Base-by-base conservation (phyloP, 2,888 invertebrate genomes). In the Zygothrica quintamaculata region DNA sequence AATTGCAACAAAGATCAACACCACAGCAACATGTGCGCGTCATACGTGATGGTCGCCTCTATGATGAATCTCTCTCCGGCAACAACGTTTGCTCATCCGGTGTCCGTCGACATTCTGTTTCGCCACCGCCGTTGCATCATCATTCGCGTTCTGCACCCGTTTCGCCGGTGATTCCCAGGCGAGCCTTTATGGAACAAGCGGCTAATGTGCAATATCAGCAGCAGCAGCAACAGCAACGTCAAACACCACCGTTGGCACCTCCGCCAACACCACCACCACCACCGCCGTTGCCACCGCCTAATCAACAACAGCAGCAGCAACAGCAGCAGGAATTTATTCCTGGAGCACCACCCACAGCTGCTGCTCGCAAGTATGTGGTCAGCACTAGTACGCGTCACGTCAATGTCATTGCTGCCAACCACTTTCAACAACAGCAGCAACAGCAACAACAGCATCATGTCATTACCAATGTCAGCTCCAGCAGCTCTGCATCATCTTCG, bases 21-120 rank as follows among this genome's bases (percentile, higher is more conserved):
- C 58, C 65, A 3, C 82, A 77, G 42, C 89, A 90, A 44, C 90
- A 90, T 73, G 91, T 91, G 48, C 90, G 91, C 16, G 91, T 91
- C n/a, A 91, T 91, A 58, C 88, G 90, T 62, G 91, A 91, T 73
- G 91, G 91, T 31, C 89, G 91, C 6, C 75, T 90, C 13, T 91
- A 91, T 53, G 91, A 91, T 15, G 91, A 91, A 53, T 61, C 82
- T 0, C 16, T 68, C 22, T 29, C 56, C 29, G 68, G 26, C 52
- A 8, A 37, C 52, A 8, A 37, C 11, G 34, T 11, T 42, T 59
- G 56, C 39, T 39, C 65, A 13, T 60, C 66, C 22, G 65, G 65
- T 8, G 46, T 77, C 37, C 77, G 87, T 37, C 71, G 85, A 8
- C 81, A 77, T 51, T 87, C 87, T 44, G 82, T 87, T n/a, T 88